These are phyloP conservation scores for Stomatorhinus ivindoensis DNA, from an alignment of 2,113 vertebrate genomes.

Conservation along the genomic window DNA sequence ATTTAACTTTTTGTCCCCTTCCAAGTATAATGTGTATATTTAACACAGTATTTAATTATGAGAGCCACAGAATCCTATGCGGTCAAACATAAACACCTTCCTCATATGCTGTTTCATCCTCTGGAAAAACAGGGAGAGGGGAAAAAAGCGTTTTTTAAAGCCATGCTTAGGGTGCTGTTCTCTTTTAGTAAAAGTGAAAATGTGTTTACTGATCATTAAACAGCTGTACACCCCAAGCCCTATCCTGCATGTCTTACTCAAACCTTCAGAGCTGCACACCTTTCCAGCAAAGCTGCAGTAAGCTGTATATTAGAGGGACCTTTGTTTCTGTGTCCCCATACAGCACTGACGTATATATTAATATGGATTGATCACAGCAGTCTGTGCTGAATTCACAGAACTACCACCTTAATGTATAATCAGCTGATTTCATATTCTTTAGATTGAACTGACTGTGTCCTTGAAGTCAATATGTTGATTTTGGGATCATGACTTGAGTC, in stretches of 20 bases:
- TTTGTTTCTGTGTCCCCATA: background rate
- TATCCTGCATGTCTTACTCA: background rate
- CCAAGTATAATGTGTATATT: background rate
- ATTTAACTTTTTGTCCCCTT: background rate
- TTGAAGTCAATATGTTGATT: background rate
- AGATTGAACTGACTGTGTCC: background rate
- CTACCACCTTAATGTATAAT: background rate
- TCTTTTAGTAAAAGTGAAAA: background rate
- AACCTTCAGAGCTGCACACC: background rate
- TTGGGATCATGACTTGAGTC: background rate
- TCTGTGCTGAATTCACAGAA: background rate
- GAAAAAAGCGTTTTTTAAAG: background rate
- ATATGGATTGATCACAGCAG: background rate
- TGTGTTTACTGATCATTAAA: background rate
- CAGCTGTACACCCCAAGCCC: background rate
- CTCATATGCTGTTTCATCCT: background rate
- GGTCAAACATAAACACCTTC: background rate
- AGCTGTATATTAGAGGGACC: background rate
- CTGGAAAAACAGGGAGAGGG: background rate
- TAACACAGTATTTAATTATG: background rate
- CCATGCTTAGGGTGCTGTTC: background rate
- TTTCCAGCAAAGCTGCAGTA: background rate
- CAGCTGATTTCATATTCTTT: background rate
- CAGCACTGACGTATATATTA: background rate
- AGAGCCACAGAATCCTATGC: background rate